A percentile compares a stretch with the other conserved stretches of the same genome.
These are phyloP conservation scores for Agraylea sexmaculata DNA, from an alignment of 1,140 invertebrate species.

Conservation along the genomic window DNA sequence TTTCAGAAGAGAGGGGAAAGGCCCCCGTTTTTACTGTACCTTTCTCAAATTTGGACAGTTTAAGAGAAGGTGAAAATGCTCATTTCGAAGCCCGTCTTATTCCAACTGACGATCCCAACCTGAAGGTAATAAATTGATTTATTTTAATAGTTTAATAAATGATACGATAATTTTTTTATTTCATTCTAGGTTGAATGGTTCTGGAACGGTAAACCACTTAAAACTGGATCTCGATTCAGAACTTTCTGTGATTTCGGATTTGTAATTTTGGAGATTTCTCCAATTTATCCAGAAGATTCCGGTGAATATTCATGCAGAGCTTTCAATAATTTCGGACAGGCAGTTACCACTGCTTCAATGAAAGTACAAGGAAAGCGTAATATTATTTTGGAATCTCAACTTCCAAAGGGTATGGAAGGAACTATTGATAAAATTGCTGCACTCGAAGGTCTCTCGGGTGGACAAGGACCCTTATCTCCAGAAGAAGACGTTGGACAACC, in stretches of 20 bases:
- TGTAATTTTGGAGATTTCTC: constrained; percentile 86
- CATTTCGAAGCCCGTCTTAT: constrained; percentile 90
- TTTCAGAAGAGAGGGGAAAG: constrained; percentile 59
- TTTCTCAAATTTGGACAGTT: constrained; percentile 70
- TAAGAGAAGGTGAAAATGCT: constrained; percentile 82
- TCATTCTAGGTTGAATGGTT: constrained; percentile 75
- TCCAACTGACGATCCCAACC: constrained; percentile 86
- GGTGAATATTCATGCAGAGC: constrained; percentile 89
- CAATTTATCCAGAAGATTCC: constrained; percentile 88
- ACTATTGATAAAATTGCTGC: constrained; percentile 89
- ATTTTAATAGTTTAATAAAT: constrained; percentile 15
- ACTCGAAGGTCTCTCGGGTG: constrained; percentile 71
- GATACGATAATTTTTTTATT: no score
- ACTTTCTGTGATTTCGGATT: constrained; percentile 94
- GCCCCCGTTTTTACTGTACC: constrained; percentile 87
- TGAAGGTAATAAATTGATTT: constrained; percentile 53
- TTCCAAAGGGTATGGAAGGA: constrained; percentile 85
- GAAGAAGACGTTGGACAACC: constrained; percentile 79
- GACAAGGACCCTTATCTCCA: constrained; percentile 44
- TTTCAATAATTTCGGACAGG: constrained; percentile 82
- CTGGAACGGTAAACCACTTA: constrained; percentile 83
- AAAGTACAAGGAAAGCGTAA: constrained; percentile 83
- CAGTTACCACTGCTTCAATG: constrained; percentile 83
- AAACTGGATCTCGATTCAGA: constrained; percentile 79
- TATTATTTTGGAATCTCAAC: constrained; percentile 82